Base-by-base conservation (phyloP, 2,888 invertebrate genomes). In the Rutpela maculata region DNA sequence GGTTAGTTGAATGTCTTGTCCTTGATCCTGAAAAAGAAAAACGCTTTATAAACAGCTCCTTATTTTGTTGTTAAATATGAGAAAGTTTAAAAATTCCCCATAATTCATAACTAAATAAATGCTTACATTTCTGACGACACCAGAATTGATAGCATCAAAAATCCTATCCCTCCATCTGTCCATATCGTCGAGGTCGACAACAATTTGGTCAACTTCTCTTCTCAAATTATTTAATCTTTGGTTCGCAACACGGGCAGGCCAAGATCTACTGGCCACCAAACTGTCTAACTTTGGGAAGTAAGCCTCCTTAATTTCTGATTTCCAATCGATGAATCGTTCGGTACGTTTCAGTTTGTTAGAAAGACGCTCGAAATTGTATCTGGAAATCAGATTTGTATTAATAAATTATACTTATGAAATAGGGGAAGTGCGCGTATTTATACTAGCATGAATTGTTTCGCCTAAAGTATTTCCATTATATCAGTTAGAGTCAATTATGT, bases 251-350 rank as follows among this genome's bases (percentile, higher is more conserved):
- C 96, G 92, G 0, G 95, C 92, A 0, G 96, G 95, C 94, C 95
- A 96, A 1, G 94, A 91, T 0, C 95, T 91, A 84, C 95, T 95
- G 26, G 96, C 93, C 5, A 96, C 94, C 81, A 94, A 90, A 1
- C 95, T 95, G 89, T 96, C 95, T 87, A 97, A 90, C 89, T 96
- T 97, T 6, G 96, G 95, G 91, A 96, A 97, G 89, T 97, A 97
- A 0, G 93, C 96, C 88, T 96, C 96, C 0, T 89, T 88, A 81
- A 97, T 95, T 15, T 95, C 93, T 3, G 92, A 92, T 0, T 93
- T 91, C 89, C 95, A 92, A 87, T 95, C 92, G 81, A 91, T 92
- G 82, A 92, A 92, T 0, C 94, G 92, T 31, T 90, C 90, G 1
- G 94, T 94, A 0, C 95, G 92, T 0, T 91, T 87, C 84, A 96